Base-by-base conservation (phyloP, 2,113 vertebrate species). In the Aegotheles bennettii region DNA sequence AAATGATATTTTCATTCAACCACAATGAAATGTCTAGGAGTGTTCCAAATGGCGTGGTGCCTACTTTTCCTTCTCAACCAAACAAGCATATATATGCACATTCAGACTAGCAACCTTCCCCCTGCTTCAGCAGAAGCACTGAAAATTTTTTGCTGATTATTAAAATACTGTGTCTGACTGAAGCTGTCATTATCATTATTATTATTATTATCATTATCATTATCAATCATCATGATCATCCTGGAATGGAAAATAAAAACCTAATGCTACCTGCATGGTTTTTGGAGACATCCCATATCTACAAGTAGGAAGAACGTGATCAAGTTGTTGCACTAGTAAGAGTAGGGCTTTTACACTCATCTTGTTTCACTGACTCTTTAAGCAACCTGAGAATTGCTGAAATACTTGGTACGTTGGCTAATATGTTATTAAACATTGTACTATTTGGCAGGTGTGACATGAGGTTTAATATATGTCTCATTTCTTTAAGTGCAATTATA, bases 1-100 rank as follows among this genome's bases (percentile, higher is more conserved):
- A 85, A 95, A 90, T 87, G 13, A 31, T 51, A 43, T 7, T 95
- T 95, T 89, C 82, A 75, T 75, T 94, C 64, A 86, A 61, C n/a
- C 33, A 79, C 42, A 53, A 1, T 17, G 36, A 68, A 92, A 38
- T 67, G 13, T 23, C 76, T 50, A 54, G 8, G 51, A 70, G 17
- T 80, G 38, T 79, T 86, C 23, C 31, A 82, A 70, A 84, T 50
- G 64, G 33, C 53, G n/a, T 13, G 36, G 10, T 36, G 47, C 21
- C 23, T 84, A 12, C 42, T 96, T 86, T 36, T 71, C 31, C 33
- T 90, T 80, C 33, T 81, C 28, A 73, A 31, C 14, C 28, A 36
- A 33, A 84, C 65, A 33, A 18, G 2, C 10, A 4, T 25, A 15
- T 50, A 11, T 31, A 3, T 53, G 8, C 53, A 60, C 29, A 57